phyloP scores from a whole-genome alignment of 1,140 invertebrate species.

The Rhizoglyphus robini region DNA sequence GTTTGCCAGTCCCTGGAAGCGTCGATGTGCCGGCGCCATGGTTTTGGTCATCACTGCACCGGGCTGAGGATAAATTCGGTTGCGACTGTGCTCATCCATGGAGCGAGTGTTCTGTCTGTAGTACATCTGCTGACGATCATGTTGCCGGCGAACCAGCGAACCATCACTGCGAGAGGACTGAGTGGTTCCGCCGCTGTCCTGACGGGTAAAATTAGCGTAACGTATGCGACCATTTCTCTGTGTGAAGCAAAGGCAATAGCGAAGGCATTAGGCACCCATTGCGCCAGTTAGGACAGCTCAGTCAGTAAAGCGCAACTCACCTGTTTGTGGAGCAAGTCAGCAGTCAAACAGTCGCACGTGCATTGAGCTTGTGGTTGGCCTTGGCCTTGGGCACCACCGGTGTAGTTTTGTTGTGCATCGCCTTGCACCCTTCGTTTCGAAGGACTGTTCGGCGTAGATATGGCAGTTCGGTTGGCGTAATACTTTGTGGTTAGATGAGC shows the following conservation, averaged over 20 bases:
- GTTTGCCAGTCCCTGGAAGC: constrained; percentile 7
- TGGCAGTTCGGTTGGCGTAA: not conserved
- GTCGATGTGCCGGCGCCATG: constrained; percentile 7
- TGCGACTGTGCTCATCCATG: constrained; percentile 15
- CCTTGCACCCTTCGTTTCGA: constrained; percentile 4
- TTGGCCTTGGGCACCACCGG: constrained; percentile 37
- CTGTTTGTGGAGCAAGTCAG: constrained; percentile 62
- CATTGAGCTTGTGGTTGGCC: constrained; percentile 89
- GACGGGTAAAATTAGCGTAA: constrained; percentile 14
- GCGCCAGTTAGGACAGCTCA: constrained; percentile 37
- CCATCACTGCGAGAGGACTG: constrained; percentile 7
- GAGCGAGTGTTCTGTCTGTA: constrained; percentile 5
- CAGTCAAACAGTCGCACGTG: constrained; percentile 87
- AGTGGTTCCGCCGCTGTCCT: constrained; percentile 13
- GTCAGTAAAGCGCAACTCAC: too few relatives aligned
- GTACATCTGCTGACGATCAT: constrained; percentile 16
- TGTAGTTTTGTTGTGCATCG: constrained; percentile 34
- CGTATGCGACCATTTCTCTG: constrained; percentile 28
- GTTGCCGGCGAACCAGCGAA: constrained; percentile 4
- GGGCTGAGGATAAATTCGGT: not conserved
- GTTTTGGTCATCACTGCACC: not conserved
- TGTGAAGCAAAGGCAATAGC: too few relatives aligned
- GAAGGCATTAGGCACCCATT: too few relatives aligned
- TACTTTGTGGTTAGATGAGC: not conserved
- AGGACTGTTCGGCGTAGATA: constrained; percentile 8